Evolutionary conservation across 2,113 vertebrate species (phyloP).

Genomic region (Lepisosteus osseus): DNA sequence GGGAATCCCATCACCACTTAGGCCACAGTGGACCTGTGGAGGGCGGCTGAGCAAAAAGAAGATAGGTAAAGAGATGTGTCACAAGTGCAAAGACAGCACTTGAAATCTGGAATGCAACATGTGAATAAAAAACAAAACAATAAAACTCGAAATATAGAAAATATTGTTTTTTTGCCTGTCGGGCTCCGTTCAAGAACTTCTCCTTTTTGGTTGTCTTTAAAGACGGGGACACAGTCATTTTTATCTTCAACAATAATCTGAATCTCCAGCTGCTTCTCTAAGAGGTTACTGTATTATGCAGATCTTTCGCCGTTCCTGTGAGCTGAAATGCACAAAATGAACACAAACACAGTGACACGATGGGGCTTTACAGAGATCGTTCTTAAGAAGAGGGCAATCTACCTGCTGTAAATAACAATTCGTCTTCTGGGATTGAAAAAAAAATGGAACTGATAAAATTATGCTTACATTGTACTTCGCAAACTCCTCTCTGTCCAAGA

Average conservation of each 20-base stretch:
- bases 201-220: constrained; percentile 36
- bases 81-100: too few relatives aligned
- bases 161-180: constrained; percentile 35
- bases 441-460: not conserved
- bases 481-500: constrained; percentile 77
- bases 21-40: too few relatives aligned
- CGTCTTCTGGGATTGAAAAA: not conserved
- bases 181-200: constrained; percentile 46
- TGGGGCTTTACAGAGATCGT: not conserved
- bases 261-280: constrained; percentile 51
- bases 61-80: too few relatives aligned
- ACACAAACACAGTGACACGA: not conserved
- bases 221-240: constrained; percentile 53
- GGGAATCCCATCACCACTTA: too few relatives aligned
- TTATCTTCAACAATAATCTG: constrained; percentile 47
- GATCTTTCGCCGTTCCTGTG: constrained; percentile 42
- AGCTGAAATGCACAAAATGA: constrained; percentile 43
- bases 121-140: not conserved
- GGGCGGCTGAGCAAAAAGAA: too few relatives aligned
- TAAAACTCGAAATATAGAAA: not conserved
- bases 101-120: too few relatives aligned
- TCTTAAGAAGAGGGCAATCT: not conserved
- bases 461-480: constrained; percentile 45
- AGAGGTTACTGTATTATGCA: not conserved
- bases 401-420: not conserved